These are phyloP conservation scores for Drosophila simulans DNA, from an alignment of 1,140 invertebrate species.

Conservation along the genomic window DNA sequence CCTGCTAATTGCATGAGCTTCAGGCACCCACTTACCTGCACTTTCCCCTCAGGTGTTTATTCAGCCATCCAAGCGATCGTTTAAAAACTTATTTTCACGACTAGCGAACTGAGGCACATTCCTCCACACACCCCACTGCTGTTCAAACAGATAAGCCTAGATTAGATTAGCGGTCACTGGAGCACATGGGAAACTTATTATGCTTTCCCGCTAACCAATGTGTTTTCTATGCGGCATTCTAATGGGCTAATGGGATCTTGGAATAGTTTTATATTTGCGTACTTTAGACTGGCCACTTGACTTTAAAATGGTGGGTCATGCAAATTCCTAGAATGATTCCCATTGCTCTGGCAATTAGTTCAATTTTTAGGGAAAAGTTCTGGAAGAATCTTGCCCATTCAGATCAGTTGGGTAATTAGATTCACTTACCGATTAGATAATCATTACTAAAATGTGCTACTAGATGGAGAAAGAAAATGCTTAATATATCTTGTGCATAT, in stretches of 20 bases:
- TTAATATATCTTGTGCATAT: no score
- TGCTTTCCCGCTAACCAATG: conserved; percentile 1
- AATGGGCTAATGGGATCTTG: conserved; percentile 24
- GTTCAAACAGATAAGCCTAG: conserved; percentile 52
- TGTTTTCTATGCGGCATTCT: conserved; percentile 8
- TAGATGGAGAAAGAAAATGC: no score
- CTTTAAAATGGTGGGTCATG: conserved; percentile 8
- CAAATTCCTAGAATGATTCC: not conserved
- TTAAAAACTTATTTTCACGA: conserved; percentile 39
- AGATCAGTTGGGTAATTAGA: not conserved
- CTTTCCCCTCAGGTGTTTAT: not conserved
- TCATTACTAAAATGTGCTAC: not conserved
- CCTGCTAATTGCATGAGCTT: conserved; percentile 70
- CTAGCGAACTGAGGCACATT: conserved; percentile 27
- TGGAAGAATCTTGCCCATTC: not conserved
- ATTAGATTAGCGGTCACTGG: conserved; percentile 65
- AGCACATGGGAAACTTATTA: conserved; percentile 38
- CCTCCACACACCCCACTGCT: conserved; percentile 16
- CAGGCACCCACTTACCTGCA: conserved; percentile 3
- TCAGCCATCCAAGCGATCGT: conserved; percentile 16
- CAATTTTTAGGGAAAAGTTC: not conserved
- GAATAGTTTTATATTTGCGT: conserved; percentile 18
- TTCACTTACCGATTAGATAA: not conserved
- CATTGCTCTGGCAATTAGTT: conserved; percentile 13
- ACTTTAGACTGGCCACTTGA: conserved; percentile 32